Percentiles rank a stretch among this genome's conserved stretches.
Evolutionary conservation across 2,113 vertebrate species (phyloP).

Genomic region (Tiliqua scincoides): DNA sequence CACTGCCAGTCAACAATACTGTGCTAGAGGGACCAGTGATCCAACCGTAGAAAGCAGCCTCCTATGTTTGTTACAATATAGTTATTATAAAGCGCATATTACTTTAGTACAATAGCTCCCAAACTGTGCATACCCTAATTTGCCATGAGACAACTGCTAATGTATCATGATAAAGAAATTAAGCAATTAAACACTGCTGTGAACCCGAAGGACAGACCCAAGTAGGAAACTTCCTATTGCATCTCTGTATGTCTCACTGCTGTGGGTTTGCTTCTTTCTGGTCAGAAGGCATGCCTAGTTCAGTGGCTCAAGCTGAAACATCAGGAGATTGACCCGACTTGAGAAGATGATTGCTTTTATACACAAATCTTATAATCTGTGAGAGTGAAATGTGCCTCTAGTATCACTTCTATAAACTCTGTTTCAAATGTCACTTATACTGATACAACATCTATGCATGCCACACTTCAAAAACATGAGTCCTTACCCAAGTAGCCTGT

Average conservation of each 20-base stretch:
- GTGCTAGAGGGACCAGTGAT: too few species aligned
- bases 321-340: neutral
- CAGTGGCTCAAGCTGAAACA: neutral
- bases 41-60: too few species aligned
- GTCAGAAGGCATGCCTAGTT: neutral
- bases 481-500: neutral
- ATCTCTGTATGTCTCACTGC: neutral
- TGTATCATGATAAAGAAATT: neutral
- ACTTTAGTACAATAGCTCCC: neutral
- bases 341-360: neutral
- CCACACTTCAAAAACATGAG: neutral
- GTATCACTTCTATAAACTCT: too few species aligned
- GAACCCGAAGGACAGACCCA: neutral
- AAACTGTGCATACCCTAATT: neutral
- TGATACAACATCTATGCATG: neutral
- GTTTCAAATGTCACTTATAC: too few species aligned
- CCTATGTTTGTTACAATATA: too few species aligned
- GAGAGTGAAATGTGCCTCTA: neutral
- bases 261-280: too few species aligned
- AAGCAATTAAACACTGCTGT: neutral
- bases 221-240: neutral
- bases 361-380: neutral
- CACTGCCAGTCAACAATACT: too few species aligned
- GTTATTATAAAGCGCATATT: too few species aligned
- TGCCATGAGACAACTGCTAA: neutral